Evolutionary conservation across 1,140 invertebrate genomes (phyloP), one percentile per base, ranked within the genome.

Genomic region (Lamellibrachia luymesi): DNA sequence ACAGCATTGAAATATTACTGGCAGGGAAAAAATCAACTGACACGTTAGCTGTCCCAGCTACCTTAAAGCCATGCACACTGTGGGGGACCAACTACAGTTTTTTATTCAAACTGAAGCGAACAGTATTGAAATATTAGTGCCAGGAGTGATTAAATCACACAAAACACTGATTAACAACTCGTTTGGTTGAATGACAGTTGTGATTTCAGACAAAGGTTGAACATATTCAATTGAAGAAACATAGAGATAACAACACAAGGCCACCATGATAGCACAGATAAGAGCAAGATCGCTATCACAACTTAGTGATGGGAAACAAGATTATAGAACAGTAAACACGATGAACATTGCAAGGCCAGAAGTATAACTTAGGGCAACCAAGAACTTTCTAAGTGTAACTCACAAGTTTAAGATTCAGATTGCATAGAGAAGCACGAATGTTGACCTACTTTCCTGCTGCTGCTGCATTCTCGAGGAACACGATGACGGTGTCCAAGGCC

Each of bases 401-500:
- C 64, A 80, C 17, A 80, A 22, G 64, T 80, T 80, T 80, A 4
- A 80, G 25, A 2, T 80, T 80, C 13, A 80, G 64, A 80, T 17
- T 80, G 64, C 13, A 17, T 80, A 22, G 25, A 80, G 64, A 80
- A 80, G 17, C 64, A 80, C 64, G 25, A 80, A 6, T 80, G 64
- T 80, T 52, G 27, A 92, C 97, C 96, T 96, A 98, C 97, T 97
- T 98, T 95, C 94, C 94, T 94, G 96, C 96, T n/a, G 95, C 94
- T 91, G 94, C 93, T 25, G 98, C 98, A 97, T 99, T 99, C 96
- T 99, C 98, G 0, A 99, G 97, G 97, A 98, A 99, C 27, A 98
- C 98, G 50, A 99, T 96, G 2, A 98, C 97, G 25, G 98, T 98
- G 96, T 99, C 98, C 94, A 99, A 96, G 51, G 98, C 99, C 97